phyloP scores from a whole-genome alignment of 2,113 vertebrate genomes.

The Bostrychus sinensis region DNA sequence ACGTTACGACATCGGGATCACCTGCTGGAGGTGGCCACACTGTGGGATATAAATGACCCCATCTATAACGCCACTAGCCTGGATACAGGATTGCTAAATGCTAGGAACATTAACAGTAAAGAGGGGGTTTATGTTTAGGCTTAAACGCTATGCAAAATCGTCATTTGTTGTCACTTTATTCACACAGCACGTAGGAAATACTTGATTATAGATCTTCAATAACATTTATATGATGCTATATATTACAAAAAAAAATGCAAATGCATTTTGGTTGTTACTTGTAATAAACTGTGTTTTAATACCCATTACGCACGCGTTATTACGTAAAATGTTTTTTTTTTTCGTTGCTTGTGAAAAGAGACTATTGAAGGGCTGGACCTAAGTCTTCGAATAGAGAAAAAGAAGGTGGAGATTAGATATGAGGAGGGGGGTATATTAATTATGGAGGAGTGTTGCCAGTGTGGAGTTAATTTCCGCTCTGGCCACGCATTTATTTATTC shows the following conservation, averaged over 20 bases:
- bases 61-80: conserved; percentile 65
- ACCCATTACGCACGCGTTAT: neutral
- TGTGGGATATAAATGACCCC: conserved; percentile 70
- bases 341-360: conserved; percentile 49
- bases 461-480: conserved; percentile 33
- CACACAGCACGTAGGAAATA: too few relatives aligned
- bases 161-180: too few relatives aligned
- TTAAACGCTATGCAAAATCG: neutral
- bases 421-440: conserved; percentile 48
- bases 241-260: neutral
- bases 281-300: neutral
- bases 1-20: conserved; percentile 89
- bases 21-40: conserved; percentile 89
- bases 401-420: conserved; percentile 22
- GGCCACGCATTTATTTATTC: conserved; percentile 41
- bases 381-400: conserved; percentile 16
- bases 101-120: conserved; percentile 6
- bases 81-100: conserved; percentile 45
- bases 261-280: neutral
- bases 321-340: neutral
- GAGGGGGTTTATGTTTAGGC: conserved; percentile 5
- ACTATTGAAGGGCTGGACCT: conserved; percentile 44
- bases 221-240: too few relatives aligned
- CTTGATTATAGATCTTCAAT: neutral
- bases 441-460: conserved; percentile 53